phyloP scores from a whole-genome alignment of 2,113 vertebrate genomes.

The Pollimyrus isidori region DNA sequence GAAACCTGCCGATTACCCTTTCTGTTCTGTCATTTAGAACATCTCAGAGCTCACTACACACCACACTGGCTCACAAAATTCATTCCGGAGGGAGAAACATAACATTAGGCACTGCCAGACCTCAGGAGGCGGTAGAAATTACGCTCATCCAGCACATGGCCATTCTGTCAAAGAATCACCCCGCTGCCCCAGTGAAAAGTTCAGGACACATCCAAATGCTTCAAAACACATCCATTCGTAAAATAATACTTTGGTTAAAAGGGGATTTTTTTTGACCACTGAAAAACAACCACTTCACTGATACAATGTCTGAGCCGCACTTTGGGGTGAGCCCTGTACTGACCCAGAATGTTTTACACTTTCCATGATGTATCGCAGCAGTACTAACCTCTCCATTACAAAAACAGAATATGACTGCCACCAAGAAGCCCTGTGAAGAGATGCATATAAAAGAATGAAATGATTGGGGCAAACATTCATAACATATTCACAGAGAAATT shows the following conservation, averaged over 20 bases:
- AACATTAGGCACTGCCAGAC: background rate
- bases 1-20: background rate
- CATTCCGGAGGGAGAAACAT: constrained; percentile 9
- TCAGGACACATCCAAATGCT: background rate
- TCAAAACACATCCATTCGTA: background rate
- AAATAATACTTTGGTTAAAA: background rate
- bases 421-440: constrained; percentile 57
- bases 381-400: constrained; percentile 63
- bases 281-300: background rate
- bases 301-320: background rate
- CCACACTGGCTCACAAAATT: background rate
- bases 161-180: background rate
- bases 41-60: background rate
- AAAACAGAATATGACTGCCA: constrained; percentile 69
- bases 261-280: background rate
- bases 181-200: background rate
- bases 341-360: background rate
- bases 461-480: background rate
- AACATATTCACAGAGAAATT: background rate
- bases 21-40: background rate
- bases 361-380: background rate
- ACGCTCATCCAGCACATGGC: background rate
- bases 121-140: background rate
- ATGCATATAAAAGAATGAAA: background rate
- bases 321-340: background rate